Evolutionary conservation across 2,888 invertebrate species (phyloP), one percentile per base, ranked within the genome.

Genomic region (Tenthredo livida): DNA sequence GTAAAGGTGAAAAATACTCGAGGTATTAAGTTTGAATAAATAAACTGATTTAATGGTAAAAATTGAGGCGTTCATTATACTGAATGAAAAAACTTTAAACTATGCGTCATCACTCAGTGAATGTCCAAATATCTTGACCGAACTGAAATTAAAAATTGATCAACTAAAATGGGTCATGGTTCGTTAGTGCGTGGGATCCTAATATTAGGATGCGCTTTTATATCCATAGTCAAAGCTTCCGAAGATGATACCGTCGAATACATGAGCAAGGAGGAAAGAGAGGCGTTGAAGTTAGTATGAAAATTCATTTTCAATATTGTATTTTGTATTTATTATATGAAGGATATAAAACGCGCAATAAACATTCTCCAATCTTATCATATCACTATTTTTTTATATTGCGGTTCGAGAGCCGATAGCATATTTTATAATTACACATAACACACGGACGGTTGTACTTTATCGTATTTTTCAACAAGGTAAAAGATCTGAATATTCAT

Each of bases 211-310:
- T 91, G 89, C 85, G 89, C 88, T 47, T 86, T 90, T 80, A 89
- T 88, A 78, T 86, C 86, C 15, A 87, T 90, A 50, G 83, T 88
- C 29, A 89, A 86, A 54, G 73, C 88, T 61, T 88, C 88, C 9
- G 90, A 92, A 83, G 90, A 92, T 61, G 90, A 91, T 82, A 89
- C 90, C 25, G 85, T 90, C n/a, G 93, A 93, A 85, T 93, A 91
- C 87, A 96, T 96, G 96, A 95, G 95, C 54, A 95, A 94, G 90
- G 94, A 95, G 89, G 97, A 97, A 91, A 94, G 96, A 87, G 94
- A 95, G 84, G 94, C 94, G 87, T 94, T 97, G 89, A 96, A 96
- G 96, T 96, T 94, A 94, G 93, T 80, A 80, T 80, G 25, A n/a
- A 73, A 7, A 17, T 40, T 21, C 1, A 40, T 40, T 33, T 17